Evolutionary conservation across 2,888 invertebrate species (phyloP), one percentile per base, ranked within the genome.

Genomic region (Scrobipalpa costella): DNA sequence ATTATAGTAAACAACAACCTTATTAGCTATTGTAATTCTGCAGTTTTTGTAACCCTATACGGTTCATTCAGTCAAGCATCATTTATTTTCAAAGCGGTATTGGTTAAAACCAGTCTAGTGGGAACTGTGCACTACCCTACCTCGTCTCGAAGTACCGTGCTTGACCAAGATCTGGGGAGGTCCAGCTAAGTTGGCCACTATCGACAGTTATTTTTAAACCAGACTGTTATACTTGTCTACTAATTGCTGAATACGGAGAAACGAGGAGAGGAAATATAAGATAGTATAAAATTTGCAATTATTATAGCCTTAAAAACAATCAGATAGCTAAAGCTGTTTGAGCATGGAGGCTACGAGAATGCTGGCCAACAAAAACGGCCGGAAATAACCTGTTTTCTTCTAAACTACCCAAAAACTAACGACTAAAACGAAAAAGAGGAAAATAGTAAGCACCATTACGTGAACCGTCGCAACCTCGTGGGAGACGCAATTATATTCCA

Each of bases 401-500:
- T 75, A 69, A 68, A 74, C 81, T 78, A 79, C 75, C 75, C 81
- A 75, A 76, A 73, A 80, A 82, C 82, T 85, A 86, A 81, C 76
- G 77, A 77, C 77, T 77, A 82, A 81, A 83, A 79, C 70, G 69
- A 83, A 83, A 80, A 79, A 74, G 73, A 73, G 58, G 57, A 76
- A 74, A 77, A 73, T 71, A 71, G 69, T 68, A 66, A 75, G 74
- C 73, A 74, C 74, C 77, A 88, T 88, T 88, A 86, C 78, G 70
- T 74, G 78, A 80, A 78, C 78, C 68, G 72, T 72, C 74, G 67
- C 73, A 78, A 79, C 84, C 81, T 83, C 90, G 89, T 90, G 90
- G 89, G 90, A 91, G 90, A 89, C 84, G 85, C 90, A 90, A 91
- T 91, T 90, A 91, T 91, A 86, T 88, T 90, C 86, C 88, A 90